Conservation (phyloP, 2,113 vertebrate genomes). For the Anseranas semipalmata region DNA sequence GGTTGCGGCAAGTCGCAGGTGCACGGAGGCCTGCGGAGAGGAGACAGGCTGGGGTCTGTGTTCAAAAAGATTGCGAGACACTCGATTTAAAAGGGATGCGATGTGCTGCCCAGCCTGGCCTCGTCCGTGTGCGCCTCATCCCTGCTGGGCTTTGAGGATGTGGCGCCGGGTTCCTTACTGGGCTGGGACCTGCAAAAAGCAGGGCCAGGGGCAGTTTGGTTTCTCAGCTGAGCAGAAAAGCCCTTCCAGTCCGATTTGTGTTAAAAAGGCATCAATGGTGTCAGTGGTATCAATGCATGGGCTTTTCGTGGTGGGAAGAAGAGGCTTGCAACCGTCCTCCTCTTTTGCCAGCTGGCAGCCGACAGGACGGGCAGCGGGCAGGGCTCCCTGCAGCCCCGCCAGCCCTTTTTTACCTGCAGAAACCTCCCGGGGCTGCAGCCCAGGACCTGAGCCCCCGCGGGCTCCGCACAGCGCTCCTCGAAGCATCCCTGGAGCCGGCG, state of each 20-base stretch:
- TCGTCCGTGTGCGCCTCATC: not conserved
- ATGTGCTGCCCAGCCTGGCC: not conserved
- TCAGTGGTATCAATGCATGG: too few species aligned
- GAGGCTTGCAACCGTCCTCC: not conserved
- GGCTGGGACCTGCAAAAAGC: not conserved
- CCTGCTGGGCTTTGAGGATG: not conserved
- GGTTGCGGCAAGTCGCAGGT: fast-evolving
- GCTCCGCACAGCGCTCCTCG: not conserved
- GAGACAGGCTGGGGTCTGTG: not conserved
- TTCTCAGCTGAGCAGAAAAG: not conserved
- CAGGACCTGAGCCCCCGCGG: not conserved
- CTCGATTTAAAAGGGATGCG: not conserved
- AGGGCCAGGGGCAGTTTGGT: fast-evolving
- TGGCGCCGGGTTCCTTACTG: too few species aligned
- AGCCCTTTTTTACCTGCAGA: not conserved
- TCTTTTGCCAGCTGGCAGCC: not conserved
- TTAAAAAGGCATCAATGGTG: too few species aligned
- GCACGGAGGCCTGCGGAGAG: not conserved
- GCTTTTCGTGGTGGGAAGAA: not conserved
- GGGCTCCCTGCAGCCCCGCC: not conserved
- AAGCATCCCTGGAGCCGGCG: not conserved
- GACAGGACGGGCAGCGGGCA: not conserved
- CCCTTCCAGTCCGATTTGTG: fast-evolving
- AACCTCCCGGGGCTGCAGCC: not conserved
- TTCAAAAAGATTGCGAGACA: not conserved